Base-by-base conservation (phyloP, 2,888 invertebrate genomes). In the Bhutanitis thaidina region DNA sequence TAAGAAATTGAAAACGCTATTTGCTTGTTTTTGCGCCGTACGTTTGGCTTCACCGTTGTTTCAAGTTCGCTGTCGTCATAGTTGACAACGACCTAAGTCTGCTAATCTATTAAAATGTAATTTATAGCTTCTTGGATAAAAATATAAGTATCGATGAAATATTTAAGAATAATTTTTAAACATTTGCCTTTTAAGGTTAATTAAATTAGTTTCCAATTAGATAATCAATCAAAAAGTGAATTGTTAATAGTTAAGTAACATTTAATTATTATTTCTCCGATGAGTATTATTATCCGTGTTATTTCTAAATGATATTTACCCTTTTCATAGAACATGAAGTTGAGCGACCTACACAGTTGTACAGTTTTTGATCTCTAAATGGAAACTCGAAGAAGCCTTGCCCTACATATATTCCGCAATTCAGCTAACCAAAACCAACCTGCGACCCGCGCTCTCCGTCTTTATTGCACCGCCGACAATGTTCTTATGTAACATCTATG, bases 371-470 rank as follows among this genome's bases (percentile, higher is more conserved):
- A 10, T 36, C 2, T 8, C 8, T 36, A 25, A 39, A 25, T 4
- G 25, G 39, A 39, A 39, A n/a, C 12, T 39, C 25, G 38, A 16
- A 38, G 38, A 16, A 20, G n/a, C 13, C 29, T 25, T 39, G 36
- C 43, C 47, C 43, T 48, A 48, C 39, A 44, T 12, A 40, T 20
- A 29, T 16, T n/a, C 41, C 38, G 51, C 48, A 43, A 53, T 43
- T 52, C 56, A 44, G 53, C 60, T 60, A 58, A 58, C 65, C 58
- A 66, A 77, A 75, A 77, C 78, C 80, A 82, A 83, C 85, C 84
- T 84, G 77, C 81, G 84, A 84, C 84, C 83, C 67, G 62, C 69
- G 71, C 72, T 77, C 74, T 75, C 78, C 73, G 71, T 77, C 74
- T 75, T 77, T 72, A 71, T 76, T 76, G 76, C 77, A 72, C 65